Percentiles rank a stretch among this genome's conserved stretches.
These are phyloP conservation scores for Phalanger gymnotis DNA, from an alignment of 2,797 vertebrate species.

Conservation along the genomic window DNA sequence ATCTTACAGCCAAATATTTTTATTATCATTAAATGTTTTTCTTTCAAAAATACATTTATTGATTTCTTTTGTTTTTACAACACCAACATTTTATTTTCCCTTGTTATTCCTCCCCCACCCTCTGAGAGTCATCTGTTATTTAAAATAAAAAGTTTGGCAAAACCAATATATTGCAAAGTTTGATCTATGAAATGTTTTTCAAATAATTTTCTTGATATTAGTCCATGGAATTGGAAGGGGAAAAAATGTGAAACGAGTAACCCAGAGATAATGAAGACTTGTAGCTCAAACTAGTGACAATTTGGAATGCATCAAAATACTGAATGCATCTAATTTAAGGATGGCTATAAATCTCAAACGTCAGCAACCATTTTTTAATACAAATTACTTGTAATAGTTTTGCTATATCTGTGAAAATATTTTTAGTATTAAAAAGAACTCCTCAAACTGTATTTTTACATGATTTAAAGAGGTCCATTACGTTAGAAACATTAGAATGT, in stretches of 20 bases:
- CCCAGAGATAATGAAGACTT: neutral
- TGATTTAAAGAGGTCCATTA: fast-evolving
- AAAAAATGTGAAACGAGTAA: neutral
- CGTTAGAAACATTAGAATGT: neutral
- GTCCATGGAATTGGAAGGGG: neutral
- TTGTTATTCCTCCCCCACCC: neutral
- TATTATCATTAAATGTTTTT: neutral
- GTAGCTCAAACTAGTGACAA: neutral
- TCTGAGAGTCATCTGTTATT: neutral
- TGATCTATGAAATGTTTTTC: neutral
- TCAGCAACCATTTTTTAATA: neutral
- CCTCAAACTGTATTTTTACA: neutral
- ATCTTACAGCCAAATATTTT: constrained; percentile 12
- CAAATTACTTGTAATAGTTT: neutral
- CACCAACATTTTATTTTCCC: neutral
- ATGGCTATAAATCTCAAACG: neutral
- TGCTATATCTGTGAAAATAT: neutral
- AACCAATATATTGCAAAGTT: neutral
- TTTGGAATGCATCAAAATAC: neutral
- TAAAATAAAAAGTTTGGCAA: neutral
- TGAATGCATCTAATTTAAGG: neutral
- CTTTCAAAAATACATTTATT: neutral
- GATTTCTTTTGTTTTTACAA: neutral
- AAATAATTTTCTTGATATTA: neutral
- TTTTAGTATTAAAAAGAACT: neutral